phyloP scores from a whole-genome alignment of 2,888 invertebrate genomes.

The Himalopsyche kuldschensis region DNA sequence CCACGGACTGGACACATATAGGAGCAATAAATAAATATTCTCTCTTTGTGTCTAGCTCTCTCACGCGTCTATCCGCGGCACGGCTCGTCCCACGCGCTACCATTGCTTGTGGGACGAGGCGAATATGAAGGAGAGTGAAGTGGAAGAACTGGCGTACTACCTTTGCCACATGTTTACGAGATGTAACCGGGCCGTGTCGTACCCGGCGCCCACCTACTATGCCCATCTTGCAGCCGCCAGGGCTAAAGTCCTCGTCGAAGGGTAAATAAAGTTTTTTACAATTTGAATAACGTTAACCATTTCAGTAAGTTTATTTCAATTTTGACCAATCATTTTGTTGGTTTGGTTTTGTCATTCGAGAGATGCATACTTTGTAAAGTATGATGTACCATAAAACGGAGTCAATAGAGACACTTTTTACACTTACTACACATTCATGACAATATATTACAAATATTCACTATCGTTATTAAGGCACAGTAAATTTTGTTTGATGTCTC shows the following conservation, averaged over 20 bases:
- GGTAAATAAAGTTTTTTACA: too few relatives aligned
- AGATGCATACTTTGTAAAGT: too few relatives aligned
- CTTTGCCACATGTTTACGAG: slow-evolving; percentile 85
- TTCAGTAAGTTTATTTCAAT: too few relatives aligned
- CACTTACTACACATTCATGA: too few relatives aligned
- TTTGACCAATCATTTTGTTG: too few relatives aligned
- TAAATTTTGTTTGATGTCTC: too few relatives aligned
- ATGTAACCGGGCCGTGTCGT: slow-evolving; percentile 81
- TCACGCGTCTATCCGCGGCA: slow-evolving; percentile 75
- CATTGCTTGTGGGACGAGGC: slow-evolving; percentile 82
- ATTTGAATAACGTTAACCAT: too few relatives aligned
- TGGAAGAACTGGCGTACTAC: slow-evolving; percentile 79
- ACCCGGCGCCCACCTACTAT: slow-evolving; percentile 86
- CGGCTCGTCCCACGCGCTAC: slow-evolving; percentile 84
- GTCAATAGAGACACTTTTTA: too few relatives aligned
- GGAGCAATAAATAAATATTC: background rate
- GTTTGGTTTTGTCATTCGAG: too few relatives aligned
- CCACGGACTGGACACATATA: background rate
- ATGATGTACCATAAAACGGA: too few relatives aligned
- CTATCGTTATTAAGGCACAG: too few relatives aligned
- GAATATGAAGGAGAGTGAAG: slow-evolving; percentile 68
- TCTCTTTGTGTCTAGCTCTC: slow-evolving; percentile 50
- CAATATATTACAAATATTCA: too few relatives aligned
- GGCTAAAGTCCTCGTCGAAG: slow-evolving; percentile 55
- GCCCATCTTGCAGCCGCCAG: slow-evolving; percentile 84